Percentiles rank a stretch among this genome's conserved stretches.
Evolutionary conservation across 2,888 invertebrate species (phyloP).

Genomic region (Abrostola tripartita): DNA sequence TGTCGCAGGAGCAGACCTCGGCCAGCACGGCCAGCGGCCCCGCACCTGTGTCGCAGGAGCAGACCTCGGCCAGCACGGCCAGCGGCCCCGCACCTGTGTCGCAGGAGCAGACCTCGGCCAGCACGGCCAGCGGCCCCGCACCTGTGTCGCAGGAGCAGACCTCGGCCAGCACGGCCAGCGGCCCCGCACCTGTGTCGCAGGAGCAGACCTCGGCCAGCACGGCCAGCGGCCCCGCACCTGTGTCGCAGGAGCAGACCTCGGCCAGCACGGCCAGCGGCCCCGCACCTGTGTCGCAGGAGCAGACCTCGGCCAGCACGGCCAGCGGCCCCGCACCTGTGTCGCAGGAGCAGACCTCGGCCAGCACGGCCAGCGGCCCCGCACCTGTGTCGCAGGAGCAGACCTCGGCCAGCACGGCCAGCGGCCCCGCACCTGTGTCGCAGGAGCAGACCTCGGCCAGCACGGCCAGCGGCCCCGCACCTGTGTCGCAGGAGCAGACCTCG

Average conservation of each 20-base stretch:
- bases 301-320: slow-evolving; percentile 96
- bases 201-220: slow-evolving; percentile 94
- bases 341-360: slow-evolving; percentile 92
- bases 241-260: slow-evolving; percentile 89
- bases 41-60: slow-evolving; percentile 90
- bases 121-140: slow-evolving; percentile 96
- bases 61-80: slow-evolving; percentile 96
- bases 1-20: slow-evolving; percentile 89
- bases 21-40: slow-evolving; percentile 97
- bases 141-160: slow-evolving; percentile 88
- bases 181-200: slow-evolving; percentile 91
- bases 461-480: slow-evolving; percentile 95
- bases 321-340: slow-evolving; percentile 93
- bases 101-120: slow-evolving; percentile 92
- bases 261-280: slow-evolving; percentile 97
- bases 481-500: slow-evolving; percentile 89
- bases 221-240: slow-evolving; percentile 95
- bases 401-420: slow-evolving; percentile 97
- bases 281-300: slow-evolving; percentile 90
- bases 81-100: slow-evolving; percentile 93
- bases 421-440: slow-evolving; percentile 91
- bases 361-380: slow-evolving; percentile 96
- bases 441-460: slow-evolving; percentile 94
- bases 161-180: slow-evolving; percentile 97
- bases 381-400: slow-evolving; percentile 88